phyloP scores from a whole-genome alignment of 2,888 invertebrate genomes.

The Hedychridium roseum region DNA sequence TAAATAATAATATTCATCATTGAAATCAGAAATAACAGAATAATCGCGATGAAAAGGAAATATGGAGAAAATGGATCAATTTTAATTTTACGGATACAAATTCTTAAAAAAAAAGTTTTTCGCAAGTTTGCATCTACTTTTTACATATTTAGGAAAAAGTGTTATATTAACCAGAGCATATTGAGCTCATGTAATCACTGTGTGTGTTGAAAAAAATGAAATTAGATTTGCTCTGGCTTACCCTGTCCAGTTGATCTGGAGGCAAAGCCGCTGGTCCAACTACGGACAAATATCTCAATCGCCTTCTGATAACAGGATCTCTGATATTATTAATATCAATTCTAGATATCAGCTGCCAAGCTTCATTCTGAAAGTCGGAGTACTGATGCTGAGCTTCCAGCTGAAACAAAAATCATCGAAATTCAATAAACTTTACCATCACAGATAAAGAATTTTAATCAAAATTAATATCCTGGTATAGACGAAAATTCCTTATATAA shows the following conservation, averaged over 20 bases:
- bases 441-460: conserved; percentile 8
- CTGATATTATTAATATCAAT: conserved; percentile 74
- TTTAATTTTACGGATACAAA: too few species aligned
- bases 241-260: conserved; percentile 83
- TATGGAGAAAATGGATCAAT: too few species aligned
- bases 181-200: background rate
- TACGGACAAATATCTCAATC: conserved; percentile 78
- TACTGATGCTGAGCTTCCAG: conserved; percentile 82
- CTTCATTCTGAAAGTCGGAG: conserved; percentile 82
- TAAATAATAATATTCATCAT: too few species aligned
- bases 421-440: too few species aligned
- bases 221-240: conserved; percentile 57
- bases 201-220: background rate
- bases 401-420: conserved; percentile 65
- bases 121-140: too few species aligned
- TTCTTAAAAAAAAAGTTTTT: too few species aligned
- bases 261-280: conserved; percentile 86
- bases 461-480: too few species aligned
- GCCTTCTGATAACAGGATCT: conserved; percentile 76
- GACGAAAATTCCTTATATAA: too few species aligned
- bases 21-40: too few species aligned
- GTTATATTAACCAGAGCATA: background rate
- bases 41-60: too few species aligned
- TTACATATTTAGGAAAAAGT: too few species aligned
- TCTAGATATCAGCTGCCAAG: conserved; percentile 78